Percentiles rank a stretch among this genome's conserved stretches.
Evolutionary conservation across 2,797 vertebrate species (phyloP).

Genomic region (Bradypodion pumilum): DNA sequence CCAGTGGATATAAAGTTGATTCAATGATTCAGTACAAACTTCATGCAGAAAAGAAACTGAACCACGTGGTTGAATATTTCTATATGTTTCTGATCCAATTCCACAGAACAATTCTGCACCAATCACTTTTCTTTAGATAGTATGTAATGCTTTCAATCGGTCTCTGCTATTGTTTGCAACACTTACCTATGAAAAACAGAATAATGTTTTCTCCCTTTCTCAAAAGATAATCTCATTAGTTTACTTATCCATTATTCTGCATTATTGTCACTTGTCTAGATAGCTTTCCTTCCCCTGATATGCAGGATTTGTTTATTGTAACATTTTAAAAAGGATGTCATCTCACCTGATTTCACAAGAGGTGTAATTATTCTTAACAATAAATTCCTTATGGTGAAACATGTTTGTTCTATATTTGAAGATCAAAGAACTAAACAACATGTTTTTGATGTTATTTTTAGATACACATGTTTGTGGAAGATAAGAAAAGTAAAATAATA

Average conservation of each 20-base stretch:
- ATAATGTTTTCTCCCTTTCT: not conserved
- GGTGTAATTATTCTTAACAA: constrained; percentile 65
- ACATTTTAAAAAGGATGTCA: constrained; percentile 57
- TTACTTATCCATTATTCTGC: constrained; percentile 59
- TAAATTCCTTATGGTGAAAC: constrained; percentile 52
- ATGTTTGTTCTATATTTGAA: constrained; percentile 62
- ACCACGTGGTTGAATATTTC: not conserved
- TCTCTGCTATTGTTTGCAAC: constrained; percentile 33
- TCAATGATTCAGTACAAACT: not conserved
- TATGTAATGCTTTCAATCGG: constrained; percentile 28
- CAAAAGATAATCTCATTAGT: constrained; percentile 48
- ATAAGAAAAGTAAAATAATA: constrained; percentile 50
- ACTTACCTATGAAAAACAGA: constrained; percentile 29
- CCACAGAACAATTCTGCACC: not conserved
- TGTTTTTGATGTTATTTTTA: constrained; percentile 58
- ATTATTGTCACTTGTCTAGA: constrained; percentile 64
- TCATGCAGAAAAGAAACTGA: not conserved
- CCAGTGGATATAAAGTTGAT: too few relatives aligned
- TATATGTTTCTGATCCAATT: constrained; percentile 11
- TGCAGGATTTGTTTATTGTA: constrained; percentile 59
- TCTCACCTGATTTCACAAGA: constrained; percentile 63
- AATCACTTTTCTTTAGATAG: constrained; percentile 7
- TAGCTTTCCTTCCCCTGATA: constrained; percentile 64
- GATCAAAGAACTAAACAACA: constrained; percentile 66
- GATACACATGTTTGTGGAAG: constrained; percentile 49